Conservation (phyloP, 2,888 invertebrate genomes). For the Dynastes tityus region DNA sequence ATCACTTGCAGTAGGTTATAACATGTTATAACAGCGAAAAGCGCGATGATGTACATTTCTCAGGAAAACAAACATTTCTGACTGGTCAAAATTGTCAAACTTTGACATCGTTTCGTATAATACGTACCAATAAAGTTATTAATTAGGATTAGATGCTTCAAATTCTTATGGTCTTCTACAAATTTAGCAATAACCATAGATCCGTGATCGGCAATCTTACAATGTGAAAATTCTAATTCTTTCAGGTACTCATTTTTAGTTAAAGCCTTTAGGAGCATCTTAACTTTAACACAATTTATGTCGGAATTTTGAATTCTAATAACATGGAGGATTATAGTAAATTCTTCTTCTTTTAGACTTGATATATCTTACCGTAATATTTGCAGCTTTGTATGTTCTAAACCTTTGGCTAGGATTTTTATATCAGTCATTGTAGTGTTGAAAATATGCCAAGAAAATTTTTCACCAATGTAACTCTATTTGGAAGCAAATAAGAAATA, state of each 20-base stretch:
- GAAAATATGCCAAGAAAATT: conserved; percentile 64
- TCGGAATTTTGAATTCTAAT: conserved; percentile 65
- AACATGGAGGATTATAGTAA: background rate
- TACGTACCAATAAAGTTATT: conserved; percentile 65
- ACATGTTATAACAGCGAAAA: conserved; percentile 22
- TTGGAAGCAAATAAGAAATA: conserved; percentile 24
- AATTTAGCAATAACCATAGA: conserved; percentile 63
- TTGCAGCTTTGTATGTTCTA: conserved; percentile 62
- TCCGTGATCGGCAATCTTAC: conserved; percentile 64
- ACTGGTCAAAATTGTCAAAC: too few relatives aligned
- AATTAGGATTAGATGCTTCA: conserved; percentile 60
- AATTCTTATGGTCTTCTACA: conserved; percentile 57
- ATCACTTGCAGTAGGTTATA: conserved; percentile 19
- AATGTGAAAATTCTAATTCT: conserved; percentile 66
- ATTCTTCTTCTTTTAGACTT: too few relatives aligned
- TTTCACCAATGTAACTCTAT: conserved; percentile 63
- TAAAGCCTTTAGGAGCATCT: conserved; percentile 62
- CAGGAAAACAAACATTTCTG: background rate
- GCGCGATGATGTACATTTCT: conserved; percentile 19
- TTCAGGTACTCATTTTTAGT: conserved; percentile 60
- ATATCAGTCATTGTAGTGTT: conserved; percentile 62
- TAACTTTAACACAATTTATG: conserved; percentile 63
- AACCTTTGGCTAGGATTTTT: conserved; percentile 62
- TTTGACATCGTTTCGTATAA: too few relatives aligned
- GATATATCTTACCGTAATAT: conserved; percentile 59